A percentile compares a stretch with the other conserved stretches of the same genome.
These are phyloP conservation scores for Erythrocercus mccallii DNA, from an alignment of 2,113 vertebrate species.

Conservation along the genomic window DNA sequence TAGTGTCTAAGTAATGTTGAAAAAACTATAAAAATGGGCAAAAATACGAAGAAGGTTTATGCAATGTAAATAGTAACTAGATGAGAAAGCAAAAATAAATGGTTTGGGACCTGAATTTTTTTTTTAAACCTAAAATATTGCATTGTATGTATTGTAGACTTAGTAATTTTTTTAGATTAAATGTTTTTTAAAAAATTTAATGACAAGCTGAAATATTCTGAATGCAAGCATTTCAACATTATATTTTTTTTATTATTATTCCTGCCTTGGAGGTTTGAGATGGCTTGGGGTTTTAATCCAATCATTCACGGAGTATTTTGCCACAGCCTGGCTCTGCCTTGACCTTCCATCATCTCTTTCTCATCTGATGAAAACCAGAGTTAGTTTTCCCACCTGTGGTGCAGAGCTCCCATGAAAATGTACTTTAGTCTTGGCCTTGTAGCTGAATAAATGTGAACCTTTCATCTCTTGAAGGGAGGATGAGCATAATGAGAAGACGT, in stretches of 20 bases:
- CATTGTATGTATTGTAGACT: too few species aligned
- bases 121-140: neutral
- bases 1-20: neutral
- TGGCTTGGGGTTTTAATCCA: neutral
- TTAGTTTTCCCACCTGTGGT: neutral
- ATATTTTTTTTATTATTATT: neutral
- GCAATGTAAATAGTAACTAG: neutral
- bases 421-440: neutral
- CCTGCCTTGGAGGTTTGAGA: rapidly evolving
- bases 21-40: neutral
- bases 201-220: neutral
- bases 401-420: neutral
- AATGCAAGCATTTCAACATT: rapidly evolving
- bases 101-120: rapidly evolving
- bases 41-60: neutral
- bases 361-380: neutral
- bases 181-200: neutral
- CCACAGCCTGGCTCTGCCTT: neutral
- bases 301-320: rapidly evolving
- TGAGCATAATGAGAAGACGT: neutral
- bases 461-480: neutral
- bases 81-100: neutral
- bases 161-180: neutral
- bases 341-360: neutral
- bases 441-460: neutral